phyloP scores from a whole-genome alignment of 2,797 vertebrate genomes.

The Bradypus variegatus region DNA sequence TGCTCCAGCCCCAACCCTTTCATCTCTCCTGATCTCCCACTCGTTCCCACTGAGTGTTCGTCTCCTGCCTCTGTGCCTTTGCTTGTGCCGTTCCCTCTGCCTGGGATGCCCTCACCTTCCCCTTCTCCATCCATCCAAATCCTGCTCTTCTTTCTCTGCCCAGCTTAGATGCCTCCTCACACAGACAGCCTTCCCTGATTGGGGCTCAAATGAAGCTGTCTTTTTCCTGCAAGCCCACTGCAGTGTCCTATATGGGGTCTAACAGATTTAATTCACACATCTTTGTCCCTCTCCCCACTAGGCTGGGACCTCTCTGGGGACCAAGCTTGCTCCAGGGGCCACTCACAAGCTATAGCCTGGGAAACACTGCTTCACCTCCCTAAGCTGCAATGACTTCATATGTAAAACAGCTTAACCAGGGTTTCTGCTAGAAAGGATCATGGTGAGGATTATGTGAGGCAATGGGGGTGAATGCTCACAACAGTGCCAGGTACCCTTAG shows the following conservation, averaged over 20 bases:
- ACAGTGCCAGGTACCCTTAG: accelerated
- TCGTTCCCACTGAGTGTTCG: accelerated
- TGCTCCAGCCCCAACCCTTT: neutral
- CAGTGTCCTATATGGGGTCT: neutral
- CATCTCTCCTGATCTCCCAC: neutral
- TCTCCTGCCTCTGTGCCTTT: neutral
- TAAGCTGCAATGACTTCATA: neutral
- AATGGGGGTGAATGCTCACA: accelerated
- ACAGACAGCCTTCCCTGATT: neutral
- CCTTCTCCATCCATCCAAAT: neutral
- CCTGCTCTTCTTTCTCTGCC: neutral
- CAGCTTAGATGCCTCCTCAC: neutral
- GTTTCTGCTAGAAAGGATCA: neutral
- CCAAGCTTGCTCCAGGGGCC: neutral
- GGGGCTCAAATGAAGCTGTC: neutral
- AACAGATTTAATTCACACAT: neutral
- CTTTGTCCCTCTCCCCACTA: neutral
- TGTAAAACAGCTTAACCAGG: neutral
- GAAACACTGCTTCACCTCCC: neutral
- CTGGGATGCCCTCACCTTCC: neutral
- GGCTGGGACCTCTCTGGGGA: neutral
- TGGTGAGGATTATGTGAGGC: neutral
- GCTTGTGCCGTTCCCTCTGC: too few relatives aligned
- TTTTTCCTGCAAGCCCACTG: neutral
- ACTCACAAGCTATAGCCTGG: neutral